Conservation (phyloP, 2,888 invertebrate species). For the Andrena haemorrhoa region DNA sequence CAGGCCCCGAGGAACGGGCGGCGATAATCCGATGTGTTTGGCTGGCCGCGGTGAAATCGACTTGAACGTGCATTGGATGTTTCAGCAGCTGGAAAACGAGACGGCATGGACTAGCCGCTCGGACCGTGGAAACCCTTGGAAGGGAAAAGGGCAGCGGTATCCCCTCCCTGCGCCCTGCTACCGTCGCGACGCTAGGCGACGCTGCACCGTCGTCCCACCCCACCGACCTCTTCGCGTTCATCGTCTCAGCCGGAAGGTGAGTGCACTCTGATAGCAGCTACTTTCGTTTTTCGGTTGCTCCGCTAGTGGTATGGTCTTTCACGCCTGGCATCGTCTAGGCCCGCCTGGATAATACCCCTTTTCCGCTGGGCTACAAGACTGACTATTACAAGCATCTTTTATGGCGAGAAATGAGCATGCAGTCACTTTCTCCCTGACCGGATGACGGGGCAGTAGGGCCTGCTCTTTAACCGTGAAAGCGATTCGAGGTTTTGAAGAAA, state of each 20-base stretch:
- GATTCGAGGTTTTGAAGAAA: background rate
- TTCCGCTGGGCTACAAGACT: background rate
- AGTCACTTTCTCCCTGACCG: slow-evolving; percentile 11
- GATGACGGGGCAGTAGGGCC: background rate
- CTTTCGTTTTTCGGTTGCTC: background rate
- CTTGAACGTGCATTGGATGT: slow-evolving; percentile 77
- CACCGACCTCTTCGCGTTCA: slow-evolving; percentile 79
- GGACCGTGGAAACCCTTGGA: slow-evolving; percentile 73
- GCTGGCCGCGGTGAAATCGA: slow-evolving; percentile 66
- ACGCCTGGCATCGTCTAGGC: background rate
- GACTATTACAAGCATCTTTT: background rate
- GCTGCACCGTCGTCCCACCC: slow-evolving; percentile 64
- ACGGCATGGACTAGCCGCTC: slow-evolving; percentile 81
- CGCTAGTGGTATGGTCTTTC: no score
- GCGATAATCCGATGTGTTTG: slow-evolving; percentile 65
- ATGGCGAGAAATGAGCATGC: background rate
- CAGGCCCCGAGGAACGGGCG: slow-evolving; percentile 7
- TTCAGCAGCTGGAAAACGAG: slow-evolving; percentile 79
- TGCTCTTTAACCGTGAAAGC: background rate
- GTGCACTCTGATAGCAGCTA: slow-evolving; percentile 53
- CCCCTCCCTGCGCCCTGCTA: slow-evolving; percentile 71
- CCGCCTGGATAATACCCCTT: background rate
- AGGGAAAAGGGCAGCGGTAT: slow-evolving; percentile 78
- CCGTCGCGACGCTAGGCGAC: slow-evolving; percentile 70
- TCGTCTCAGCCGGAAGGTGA: slow-evolving; percentile 84